A percentile compares a stretch with the other conserved stretches of the same genome.
These are phyloP conservation scores for Orthosia gothica DNA, from an alignment of 2,888 invertebrate genomes.

Conservation along the genomic window DNA sequence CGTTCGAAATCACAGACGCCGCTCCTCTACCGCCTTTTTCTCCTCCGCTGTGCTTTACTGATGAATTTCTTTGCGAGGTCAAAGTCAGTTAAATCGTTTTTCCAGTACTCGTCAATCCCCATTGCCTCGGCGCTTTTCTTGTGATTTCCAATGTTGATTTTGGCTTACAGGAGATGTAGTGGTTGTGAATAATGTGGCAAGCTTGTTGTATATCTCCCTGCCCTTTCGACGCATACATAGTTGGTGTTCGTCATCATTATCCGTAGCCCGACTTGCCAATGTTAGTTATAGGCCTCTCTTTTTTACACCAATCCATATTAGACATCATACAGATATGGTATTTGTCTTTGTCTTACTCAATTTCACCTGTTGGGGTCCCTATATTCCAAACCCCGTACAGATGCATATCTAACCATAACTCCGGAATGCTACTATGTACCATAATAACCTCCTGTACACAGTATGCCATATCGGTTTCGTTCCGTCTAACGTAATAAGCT, in stretches of 20 bases:
- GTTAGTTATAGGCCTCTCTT: background rate
- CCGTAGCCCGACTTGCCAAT: background rate
- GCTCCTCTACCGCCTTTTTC: background rate
- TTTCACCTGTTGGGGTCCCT: background rate
- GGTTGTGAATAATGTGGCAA: background rate
- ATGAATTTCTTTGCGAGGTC: background rate
- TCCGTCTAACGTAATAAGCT: slow-evolving; percentile 44
- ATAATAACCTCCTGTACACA: background rate
- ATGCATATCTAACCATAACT: slow-evolving; percentile 1
- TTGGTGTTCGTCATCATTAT: background rate
- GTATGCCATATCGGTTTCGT: slow-evolving; percentile 47
- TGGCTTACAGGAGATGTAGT: background rate
- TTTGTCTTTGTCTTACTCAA: background rate
- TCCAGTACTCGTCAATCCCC: background rate
- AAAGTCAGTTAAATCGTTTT: background rate
- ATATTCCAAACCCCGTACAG: background rate
- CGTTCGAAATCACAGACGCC: no score
- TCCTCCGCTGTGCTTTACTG: background rate
- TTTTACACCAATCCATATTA: no score
- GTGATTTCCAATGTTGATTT: background rate
- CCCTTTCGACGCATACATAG: no score
- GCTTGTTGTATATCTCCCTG: background rate
- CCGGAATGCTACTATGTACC: slow-evolving; percentile 21
- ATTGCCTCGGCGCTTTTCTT: background rate
- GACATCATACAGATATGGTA: background rate